Base-by-base conservation (phyloP, 2,797 vertebrate species). In the Holocentrus rufus region DNA sequence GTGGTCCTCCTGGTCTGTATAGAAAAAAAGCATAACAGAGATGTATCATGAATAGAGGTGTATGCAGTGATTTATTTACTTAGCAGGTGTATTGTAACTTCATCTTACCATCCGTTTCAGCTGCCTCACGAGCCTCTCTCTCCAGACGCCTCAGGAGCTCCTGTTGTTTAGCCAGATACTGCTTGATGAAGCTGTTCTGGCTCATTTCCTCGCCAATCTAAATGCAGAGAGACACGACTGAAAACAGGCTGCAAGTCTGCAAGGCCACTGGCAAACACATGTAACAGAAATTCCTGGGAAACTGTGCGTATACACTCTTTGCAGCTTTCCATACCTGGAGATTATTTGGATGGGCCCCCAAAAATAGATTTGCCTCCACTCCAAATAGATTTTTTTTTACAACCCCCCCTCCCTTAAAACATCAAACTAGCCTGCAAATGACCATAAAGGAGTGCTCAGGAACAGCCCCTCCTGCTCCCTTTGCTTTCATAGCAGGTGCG, bases 181-280 rank as follows among this genome's bases (percentile, higher is more conserved):
- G 96, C 85, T 97, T 97, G 87, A 97, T 97, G 80, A 97, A 96
- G 91, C 95, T 96, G 92, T 97, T 97, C 86, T 97, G 95, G 90
- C 96, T 97, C 96, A 97, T 97, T 92, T 97, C 96, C 89, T 97
- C 96, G 1, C 95, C 96, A 80, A 97, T 97, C 96, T 97, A 86
- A 81, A 88, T 2, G 64, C 34, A 80, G 23, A 67, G 8, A 80
- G 15, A 88, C 2, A 74, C 1, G 42, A 59, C 72, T 30, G 44
- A 63, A 64, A 72, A 70, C 27, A 42, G 11, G 25, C 14, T 23
- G 1, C 20, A 72, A 60, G n/a, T 8, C 36, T 69, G 75, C 23
- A 60, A 50, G 20, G 23, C 5, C 30, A 70, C 25, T 53, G 31
- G 7, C 7, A 25, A 14, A 54, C 17, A 50, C 5, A 18, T 50